Evolutionary conservation across 2,113 vertebrate species (phyloP).

Genomic region (Hippolais icterina): DNA sequence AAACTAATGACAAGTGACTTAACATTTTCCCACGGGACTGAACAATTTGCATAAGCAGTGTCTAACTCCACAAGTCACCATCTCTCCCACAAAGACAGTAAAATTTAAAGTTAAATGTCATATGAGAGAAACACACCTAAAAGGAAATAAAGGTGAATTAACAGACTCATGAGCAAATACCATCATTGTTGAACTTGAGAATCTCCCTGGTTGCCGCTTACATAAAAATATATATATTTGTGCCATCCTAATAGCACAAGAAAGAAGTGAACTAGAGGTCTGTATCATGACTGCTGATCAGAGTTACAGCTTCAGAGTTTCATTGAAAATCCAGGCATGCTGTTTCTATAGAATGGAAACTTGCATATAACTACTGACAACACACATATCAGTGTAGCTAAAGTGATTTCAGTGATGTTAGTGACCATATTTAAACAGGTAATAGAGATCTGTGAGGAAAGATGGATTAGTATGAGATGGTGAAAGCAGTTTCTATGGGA

Average conservation of each 20-base stretch:
- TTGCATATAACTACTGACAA: background rate
- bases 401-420: background rate
- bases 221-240: background rate
- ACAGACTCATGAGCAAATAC: background rate
- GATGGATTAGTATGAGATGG: background rate
- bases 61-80: background rate
- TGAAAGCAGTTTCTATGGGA: background rate
- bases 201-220: background rate
- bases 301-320: background rate
- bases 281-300: background rate
- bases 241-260: background rate
- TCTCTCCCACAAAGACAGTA: background rate
- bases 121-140: background rate
- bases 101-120: background rate
- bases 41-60: slow-evolving; percentile 1
- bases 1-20: slow-evolving; percentile 10
- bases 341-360: background rate
- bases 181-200: background rate
- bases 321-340: background rate
- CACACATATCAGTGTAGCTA: background rate
- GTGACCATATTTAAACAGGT: background rate
- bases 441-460: background rate
- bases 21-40: background rate
- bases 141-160: background rate
- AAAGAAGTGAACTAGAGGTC: background rate